phyloP scores from a whole-genome alignment of 2,797 vertebrate genomes.

The Neosalanx taihuensis region DNA sequence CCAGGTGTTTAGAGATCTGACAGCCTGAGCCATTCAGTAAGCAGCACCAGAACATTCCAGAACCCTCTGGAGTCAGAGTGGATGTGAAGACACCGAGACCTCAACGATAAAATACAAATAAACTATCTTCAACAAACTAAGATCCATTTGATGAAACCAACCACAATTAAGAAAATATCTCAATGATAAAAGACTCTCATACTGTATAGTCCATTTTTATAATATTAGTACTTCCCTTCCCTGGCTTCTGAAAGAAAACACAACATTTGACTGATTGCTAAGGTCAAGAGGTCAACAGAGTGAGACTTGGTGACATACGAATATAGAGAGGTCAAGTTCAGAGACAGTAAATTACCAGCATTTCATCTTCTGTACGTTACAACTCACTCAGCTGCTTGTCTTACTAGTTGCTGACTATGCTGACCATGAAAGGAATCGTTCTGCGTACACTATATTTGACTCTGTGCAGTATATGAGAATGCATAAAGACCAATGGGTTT shows the following conservation, averaged over 20 bases:
- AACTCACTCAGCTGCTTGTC: no score
- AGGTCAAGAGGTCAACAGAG: no score
- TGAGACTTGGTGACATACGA: no score
- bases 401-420: no score
- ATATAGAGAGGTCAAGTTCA: no score
- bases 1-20: constrained; percentile 62
- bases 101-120: background rate
- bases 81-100: background rate
- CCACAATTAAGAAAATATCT: background rate
- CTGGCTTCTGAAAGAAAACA: background rate
- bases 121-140: background rate
- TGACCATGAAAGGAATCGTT: no score
- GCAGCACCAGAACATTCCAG: background rate
- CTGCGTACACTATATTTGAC: no score
- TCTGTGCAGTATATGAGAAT: no score
- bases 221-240: background rate
- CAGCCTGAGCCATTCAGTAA: constrained; percentile 36
- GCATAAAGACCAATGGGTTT: no score
- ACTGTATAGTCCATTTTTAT: background rate
- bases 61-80: background rate
- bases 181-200: background rate
- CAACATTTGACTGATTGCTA: background rate
- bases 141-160: background rate
- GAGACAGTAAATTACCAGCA: no score
- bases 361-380: no score